A percentile compares a stretch with the other conserved stretches of the same genome.
These are phyloP conservation scores for Galerucella pusilla DNA, from an alignment of 2,888 invertebrate species.

Conservation along the genomic window DNA sequence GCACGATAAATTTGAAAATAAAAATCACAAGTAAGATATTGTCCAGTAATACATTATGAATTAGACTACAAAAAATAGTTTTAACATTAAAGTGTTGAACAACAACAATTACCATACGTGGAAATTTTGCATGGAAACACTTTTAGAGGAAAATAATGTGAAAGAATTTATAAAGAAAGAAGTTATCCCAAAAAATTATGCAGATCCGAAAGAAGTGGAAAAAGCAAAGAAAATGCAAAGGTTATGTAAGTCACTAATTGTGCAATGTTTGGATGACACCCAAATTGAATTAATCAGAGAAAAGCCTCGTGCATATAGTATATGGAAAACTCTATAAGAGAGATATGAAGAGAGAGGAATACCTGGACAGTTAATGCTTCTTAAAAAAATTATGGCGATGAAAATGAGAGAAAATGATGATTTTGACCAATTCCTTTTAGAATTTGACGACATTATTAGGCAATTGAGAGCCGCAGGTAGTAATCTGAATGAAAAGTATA, in stretches of 20 bases:
- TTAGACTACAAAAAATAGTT: too few species aligned
- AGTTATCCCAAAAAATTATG: neutral
- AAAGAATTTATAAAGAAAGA: neutral
- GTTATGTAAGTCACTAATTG: neutral
- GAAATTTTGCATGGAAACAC: neutral
- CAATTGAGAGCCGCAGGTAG: constrained; percentile 35
- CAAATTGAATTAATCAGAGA: constrained; percentile 35
- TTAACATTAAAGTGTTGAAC: neutral
- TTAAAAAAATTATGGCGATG: constrained; percentile 34
- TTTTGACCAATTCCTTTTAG: constrained; percentile 14
- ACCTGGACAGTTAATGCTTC: constrained; percentile 28
- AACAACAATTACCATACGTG: neutral
- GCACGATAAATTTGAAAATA: too few species aligned
- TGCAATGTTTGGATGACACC: constrained; percentile 15
- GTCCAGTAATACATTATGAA: too few species aligned
- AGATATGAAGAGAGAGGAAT: constrained; percentile 4
- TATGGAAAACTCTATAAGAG: constrained; percentile 38
- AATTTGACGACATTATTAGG: constrained; percentile 40
- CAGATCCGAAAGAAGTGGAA: neutral
- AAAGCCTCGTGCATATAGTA: constrained; percentile 27
- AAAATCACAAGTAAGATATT: too few species aligned
- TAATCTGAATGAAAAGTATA: constrained; percentile 34
- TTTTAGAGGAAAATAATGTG: neutral
- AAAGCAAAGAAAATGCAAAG: neutral
- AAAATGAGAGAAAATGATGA: constrained; percentile 33